A percentile compares a stretch with the other conserved stretches of the same genome.
phyloP scores from a whole-genome alignment of 2,113 vertebrate genomes.

The Daubentonia madagascariensis region DNA sequence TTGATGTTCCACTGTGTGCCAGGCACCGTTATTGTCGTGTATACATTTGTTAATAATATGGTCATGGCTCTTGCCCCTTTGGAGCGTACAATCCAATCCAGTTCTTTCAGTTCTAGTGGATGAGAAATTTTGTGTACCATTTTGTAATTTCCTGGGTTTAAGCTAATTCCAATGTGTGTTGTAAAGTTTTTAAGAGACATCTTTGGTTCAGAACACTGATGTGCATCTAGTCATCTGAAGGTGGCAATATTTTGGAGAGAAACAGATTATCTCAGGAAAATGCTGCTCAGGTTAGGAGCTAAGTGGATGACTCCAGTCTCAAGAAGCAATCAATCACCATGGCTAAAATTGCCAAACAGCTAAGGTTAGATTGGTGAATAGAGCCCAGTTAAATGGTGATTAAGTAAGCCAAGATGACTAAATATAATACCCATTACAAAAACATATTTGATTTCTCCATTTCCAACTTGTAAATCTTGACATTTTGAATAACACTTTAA shows the following conservation, averaged over 20 bases:
- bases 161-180: not conserved
- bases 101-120: not conserved
- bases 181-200: not conserved
- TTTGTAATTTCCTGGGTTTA: conserved; percentile 6
- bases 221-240: not conserved
- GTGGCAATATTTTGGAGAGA: not conserved
- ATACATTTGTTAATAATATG: not conserved
- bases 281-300: not conserved
- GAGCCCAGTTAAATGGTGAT: not conserved
- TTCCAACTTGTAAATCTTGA: not conserved
- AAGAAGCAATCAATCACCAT: not conserved
- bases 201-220: not conserved
- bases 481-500: not conserved
- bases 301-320: not conserved
- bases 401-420: not conserved
- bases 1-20: not conserved
- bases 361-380: not conserved
- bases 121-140: not conserved
- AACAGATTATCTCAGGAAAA: not conserved
- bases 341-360: not conserved
- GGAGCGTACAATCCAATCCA: not conserved
- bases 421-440: not conserved
- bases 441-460: not conserved
- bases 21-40: not conserved
- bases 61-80: not conserved